Conservation (phyloP, 2,113 vertebrate genomes). For the Colius striatus region DNA sequence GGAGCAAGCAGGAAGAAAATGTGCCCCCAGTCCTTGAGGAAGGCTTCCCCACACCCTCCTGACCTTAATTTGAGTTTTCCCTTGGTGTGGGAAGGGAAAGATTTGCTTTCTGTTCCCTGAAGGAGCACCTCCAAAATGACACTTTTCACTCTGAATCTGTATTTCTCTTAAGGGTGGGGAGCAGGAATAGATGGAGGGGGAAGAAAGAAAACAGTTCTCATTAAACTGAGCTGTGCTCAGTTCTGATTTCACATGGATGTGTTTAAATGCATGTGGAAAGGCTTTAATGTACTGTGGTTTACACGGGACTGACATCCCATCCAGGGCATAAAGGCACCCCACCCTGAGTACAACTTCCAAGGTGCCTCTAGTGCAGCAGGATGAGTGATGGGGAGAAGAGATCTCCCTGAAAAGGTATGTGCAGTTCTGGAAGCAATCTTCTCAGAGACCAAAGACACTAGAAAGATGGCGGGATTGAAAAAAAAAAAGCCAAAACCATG, state of each 20-base stretch:
- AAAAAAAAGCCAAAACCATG: neutral
- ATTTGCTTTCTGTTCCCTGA: neutral
- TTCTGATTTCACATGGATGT: neutral
- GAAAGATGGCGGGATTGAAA: neutral
- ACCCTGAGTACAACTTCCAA: neutral
- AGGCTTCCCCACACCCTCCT: neutral
- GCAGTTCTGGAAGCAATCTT: neutral
- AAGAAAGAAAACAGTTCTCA: fast-evolving
- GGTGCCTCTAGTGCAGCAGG: fast-evolving
- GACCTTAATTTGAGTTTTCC: neutral
- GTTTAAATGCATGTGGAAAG: neutral
- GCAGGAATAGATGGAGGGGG: neutral
- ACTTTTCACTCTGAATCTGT: neutral
- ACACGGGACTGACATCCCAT: neutral
- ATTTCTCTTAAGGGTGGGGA: neutral
- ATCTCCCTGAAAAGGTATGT: neutral
- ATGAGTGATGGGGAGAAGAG: neutral
- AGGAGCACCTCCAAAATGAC: neutral
- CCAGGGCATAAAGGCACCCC: neutral
- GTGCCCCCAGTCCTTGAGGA: neutral
- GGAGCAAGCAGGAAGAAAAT: neutral
- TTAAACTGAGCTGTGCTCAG: neutral
- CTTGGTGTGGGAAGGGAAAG: neutral
- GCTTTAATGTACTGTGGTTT: neutral
- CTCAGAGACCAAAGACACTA: neutral